A percentile compares a stretch with the other conserved stretches of the same genome.
These are phyloP conservation scores for Caenorhabditis latens DNA, from an alignment of 1,140 invertebrate genomes.

Conservation along the genomic window DNA sequence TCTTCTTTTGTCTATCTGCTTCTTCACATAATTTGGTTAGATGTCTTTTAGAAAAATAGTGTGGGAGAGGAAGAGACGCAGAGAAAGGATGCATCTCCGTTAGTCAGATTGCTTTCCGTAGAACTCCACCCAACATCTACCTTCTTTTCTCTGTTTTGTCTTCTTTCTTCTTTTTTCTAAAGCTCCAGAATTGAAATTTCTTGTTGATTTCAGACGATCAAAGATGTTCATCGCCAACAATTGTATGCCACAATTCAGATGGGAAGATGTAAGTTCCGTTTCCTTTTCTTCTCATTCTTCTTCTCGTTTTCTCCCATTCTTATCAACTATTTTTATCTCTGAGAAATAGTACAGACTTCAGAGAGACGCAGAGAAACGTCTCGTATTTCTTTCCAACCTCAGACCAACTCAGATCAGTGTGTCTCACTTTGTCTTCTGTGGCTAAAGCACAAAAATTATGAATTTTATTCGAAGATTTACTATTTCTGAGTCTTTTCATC, in stretches of 20 bases:
- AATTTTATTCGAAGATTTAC: conserved; percentile 31
- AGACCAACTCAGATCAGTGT: neutral
- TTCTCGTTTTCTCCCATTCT: too few relatives aligned
- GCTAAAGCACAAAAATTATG: conserved; percentile 3
- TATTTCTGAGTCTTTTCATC: conserved; percentile 25
- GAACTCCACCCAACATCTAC: neutral
- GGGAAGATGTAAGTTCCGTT: conserved; percentile 30
- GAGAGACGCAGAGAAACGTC: neutral
- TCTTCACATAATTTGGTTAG: conserved; percentile 24
- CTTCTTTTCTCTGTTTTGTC: conserved; percentile 6
- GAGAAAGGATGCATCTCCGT: neutral
- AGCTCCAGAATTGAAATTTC: too few relatives aligned
- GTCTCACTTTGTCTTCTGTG: neutral
- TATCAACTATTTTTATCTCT: neutral
- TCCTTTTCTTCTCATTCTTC: neutral
- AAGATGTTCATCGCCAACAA: conserved; percentile 44
- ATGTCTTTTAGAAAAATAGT: neutral
- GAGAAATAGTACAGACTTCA: neutral
- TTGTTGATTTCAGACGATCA: neutral
- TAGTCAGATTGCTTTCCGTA: conserved; percentile 46
- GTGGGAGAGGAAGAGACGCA: neutral
- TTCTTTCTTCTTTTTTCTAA: neutral
- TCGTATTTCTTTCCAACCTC: neutral
- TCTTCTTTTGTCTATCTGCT: too few relatives aligned
- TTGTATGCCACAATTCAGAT: conserved; percentile 38